Conservation (phyloP, 1,140 invertebrate species). For the Drosophila ficusphila region DNA sequence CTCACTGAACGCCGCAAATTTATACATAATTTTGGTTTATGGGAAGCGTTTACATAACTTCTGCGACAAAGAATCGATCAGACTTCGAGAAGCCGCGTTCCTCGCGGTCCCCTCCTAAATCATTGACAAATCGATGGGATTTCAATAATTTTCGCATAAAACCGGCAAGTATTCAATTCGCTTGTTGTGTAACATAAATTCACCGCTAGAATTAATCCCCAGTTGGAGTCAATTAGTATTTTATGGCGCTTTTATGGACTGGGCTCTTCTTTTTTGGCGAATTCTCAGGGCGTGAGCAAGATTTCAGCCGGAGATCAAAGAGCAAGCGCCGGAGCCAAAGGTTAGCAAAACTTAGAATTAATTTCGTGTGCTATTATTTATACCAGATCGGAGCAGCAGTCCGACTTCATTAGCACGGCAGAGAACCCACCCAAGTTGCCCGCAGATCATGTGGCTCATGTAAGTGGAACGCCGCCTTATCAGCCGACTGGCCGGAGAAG, state of each 20-base stretch:
- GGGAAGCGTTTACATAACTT: slow-evolving; percentile 51
- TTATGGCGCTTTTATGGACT: slow-evolving; percentile 75
- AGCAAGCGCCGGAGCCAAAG: slow-evolving; percentile 33
- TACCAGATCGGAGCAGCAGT: slow-evolving; percentile 28
- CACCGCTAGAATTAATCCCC: slow-evolving; percentile 74
- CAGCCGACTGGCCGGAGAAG: slow-evolving; percentile 37
- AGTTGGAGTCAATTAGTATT: slow-evolving; percentile 76
- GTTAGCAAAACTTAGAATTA: slow-evolving; percentile 57
- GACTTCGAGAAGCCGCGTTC: slow-evolving; percentile 1
- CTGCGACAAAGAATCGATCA: slow-evolving; percentile 68
- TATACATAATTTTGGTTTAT: slow-evolving; percentile 66
- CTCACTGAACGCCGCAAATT: slow-evolving; percentile 52
- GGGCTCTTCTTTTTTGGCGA: slow-evolving; percentile 12
- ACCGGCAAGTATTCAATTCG: slow-evolving; percentile 68
- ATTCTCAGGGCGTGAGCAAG: not conserved
- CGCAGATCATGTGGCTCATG: slow-evolving; percentile 51
- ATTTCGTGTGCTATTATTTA: slow-evolving; percentile 58
- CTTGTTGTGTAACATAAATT: slow-evolving; percentile 79
- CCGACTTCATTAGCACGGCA: slow-evolving; percentile 64
- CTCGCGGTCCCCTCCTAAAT: slow-evolving; percentile 36
- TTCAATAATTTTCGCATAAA: slow-evolving; percentile 78
- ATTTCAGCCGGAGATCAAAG: slow-evolving; percentile 50
- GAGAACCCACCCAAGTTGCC: slow-evolving; percentile 72
- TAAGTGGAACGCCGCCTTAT: slow-evolving; percentile 78
- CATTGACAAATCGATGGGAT: slow-evolving; percentile 43